phyloP scores from a whole-genome alignment of 2,113 vertebrate species.

The Heptranchias perlo region DNA sequence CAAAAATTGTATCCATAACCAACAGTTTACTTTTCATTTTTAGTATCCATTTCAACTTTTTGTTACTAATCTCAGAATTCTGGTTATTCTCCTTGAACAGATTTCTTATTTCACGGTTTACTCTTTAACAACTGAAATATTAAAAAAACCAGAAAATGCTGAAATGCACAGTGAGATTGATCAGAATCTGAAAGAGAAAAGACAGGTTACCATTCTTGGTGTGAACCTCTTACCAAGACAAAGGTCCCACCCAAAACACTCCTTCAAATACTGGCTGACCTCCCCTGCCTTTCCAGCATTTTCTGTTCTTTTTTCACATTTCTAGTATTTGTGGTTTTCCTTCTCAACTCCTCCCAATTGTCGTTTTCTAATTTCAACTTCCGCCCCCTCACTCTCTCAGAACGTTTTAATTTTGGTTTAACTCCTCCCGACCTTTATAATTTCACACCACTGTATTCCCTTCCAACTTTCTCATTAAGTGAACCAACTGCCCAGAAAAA shows the following conservation, averaged over 20 bases:
- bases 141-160: not conserved
- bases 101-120: not conserved
- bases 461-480: too few relatives aligned
- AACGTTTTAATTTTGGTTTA: not conserved
- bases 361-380: not conserved
- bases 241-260: not conserved
- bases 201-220: not conserved
- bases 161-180: not conserved
- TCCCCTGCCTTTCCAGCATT: not conserved
- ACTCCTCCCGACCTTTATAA: not conserved
- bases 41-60: not conserved
- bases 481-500: conserved; percentile 42
- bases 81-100: not conserved
- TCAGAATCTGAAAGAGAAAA: not conserved
- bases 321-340: not conserved
- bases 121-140: not conserved
- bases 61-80: not conserved
- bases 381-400: not conserved
- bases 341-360: not conserved
- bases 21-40: not conserved
- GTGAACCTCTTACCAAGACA: not conserved
- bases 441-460: not conserved
- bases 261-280: not conserved
- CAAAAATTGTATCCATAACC: not conserved
- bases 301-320: not conserved